Conservation (phyloP, 2,113 vertebrate species). For the Brevimyrus niger region DNA sequence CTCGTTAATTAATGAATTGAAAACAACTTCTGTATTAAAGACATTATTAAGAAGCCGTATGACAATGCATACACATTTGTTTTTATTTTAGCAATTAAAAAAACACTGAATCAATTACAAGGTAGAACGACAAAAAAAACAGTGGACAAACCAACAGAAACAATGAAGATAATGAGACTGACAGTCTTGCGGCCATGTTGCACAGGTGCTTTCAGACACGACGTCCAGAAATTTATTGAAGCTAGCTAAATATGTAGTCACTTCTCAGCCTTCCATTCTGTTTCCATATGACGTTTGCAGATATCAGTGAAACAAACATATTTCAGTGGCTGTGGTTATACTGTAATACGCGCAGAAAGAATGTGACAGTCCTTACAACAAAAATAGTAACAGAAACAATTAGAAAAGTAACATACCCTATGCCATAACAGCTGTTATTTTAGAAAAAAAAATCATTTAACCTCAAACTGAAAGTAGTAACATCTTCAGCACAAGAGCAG, state of each 20-base stretch:
- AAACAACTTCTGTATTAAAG: neutral
- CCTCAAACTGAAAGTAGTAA: constrained; percentile 47
- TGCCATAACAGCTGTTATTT: neutral
- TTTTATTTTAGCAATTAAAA: constrained; percentile 56
- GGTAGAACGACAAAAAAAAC: constrained; percentile 25
- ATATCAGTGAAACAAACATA: constrained; percentile 26
- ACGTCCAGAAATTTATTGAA: constrained; percentile 25
- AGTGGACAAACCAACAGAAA: constrained; percentile 22
- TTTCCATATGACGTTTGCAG: constrained; percentile 28
- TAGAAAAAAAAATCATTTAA: neutral
- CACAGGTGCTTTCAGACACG: constrained; percentile 13
- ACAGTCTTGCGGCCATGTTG: constrained; percentile 46
- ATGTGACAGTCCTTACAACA: neutral
- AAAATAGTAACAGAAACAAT: neutral
- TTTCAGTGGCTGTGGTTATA: constrained; percentile 47
- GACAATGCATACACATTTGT: constrained; percentile 47
- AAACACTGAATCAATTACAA: constrained; percentile 40
- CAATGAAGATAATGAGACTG: constrained; percentile 29
- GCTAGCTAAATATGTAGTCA: neutral
- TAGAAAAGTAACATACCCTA: neutral
- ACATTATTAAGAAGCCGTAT: neutral
- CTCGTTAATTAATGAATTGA: neutral
- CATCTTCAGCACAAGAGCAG: constrained; percentile 61
- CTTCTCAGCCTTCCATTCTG: neutral
- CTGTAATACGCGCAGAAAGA: constrained; percentile 15